Base-by-base conservation (phyloP, 2,888 invertebrate species). In the Agrilus biguttatus region DNA sequence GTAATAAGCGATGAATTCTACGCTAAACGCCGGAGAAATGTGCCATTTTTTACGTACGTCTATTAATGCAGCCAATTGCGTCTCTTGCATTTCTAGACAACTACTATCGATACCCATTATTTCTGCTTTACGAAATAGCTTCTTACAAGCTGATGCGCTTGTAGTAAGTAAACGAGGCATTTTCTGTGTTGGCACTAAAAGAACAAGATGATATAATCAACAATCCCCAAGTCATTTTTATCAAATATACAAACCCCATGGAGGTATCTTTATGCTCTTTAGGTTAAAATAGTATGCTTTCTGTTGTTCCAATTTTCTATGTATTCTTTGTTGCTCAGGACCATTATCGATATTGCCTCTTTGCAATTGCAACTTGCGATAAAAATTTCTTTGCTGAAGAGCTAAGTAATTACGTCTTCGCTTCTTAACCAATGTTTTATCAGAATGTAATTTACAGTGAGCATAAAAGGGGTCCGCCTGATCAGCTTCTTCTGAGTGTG, bases 381-480 rank as follows among this genome's bases (percentile, higher is more conserved):
- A 78, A 44, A 83, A 80, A 12, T 84, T 83, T 49, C 90, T 74
- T 51, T 90, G 72, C 59, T 90, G 88, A 42, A 92, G 68, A 1
- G 91, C 87, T 46, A 92, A 72, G 77, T 87, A 92, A 61, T 91
- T 92, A 5, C 84, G 72, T 57, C 81, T 80, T 6, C 87, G 75
- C 58, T 80, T 77, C 57, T 84, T 82, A 34, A 90, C 82, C 46
- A 86, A 73, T 5, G 83, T 77, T 65, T 92, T 92, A 60, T 96
- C 95, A 0, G 93, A 92, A 65, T 97, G 96, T 38, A 93, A 73
- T 63, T 86, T 88, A 62, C 96, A 97, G 60, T 96, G 92, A 0
- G 95, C 96, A 65, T 91, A 96, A 63, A 93, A 97, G 0, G 96
- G 96, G 69, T 96, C 96, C 0, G 93, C 93, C 55, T 89, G 89